These are phyloP conservation scores for Drosophila murphyi DNA, from an alignment of 1,140 invertebrate genomes.

Conservation along the genomic window DNA sequence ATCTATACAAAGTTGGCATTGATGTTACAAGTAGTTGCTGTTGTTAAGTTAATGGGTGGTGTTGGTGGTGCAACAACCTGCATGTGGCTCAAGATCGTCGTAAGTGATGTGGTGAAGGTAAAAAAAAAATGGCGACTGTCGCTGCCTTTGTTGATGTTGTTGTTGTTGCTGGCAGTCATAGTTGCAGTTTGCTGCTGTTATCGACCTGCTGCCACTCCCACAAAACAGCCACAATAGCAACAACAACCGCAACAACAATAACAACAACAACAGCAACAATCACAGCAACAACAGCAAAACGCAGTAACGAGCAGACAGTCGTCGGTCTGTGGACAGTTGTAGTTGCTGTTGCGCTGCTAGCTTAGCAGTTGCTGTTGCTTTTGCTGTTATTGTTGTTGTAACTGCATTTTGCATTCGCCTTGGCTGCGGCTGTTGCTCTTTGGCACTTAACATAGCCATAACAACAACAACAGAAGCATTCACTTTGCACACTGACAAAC, in stretches of 20 bases:
- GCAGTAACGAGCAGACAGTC: constrained; percentile 4
- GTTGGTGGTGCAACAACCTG: constrained; percentile 79
- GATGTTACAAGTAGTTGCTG: constrained; percentile 33
- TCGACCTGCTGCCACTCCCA: constrained; percentile 55
- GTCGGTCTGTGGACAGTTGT: constrained; percentile 6
- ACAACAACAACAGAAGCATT: constrained; percentile 47
- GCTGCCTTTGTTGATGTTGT: constrained; percentile 21
- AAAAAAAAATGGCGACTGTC: constrained; percentile 50
- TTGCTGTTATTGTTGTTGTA: constrained; percentile 46
- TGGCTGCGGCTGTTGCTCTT: constrained; percentile 80
- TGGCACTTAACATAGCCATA: constrained; percentile 72
- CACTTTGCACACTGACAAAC: constrained; percentile 33
- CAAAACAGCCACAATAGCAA: constrained; percentile 22
- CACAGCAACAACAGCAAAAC: constrained; percentile 20
- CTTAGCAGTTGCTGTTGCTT: background rate
- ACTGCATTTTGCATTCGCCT: constrained; percentile 76
- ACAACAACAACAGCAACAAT: background rate
- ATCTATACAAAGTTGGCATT: constrained; percentile 43
- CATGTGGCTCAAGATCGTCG: constrained; percentile 83
- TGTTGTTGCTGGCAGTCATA: constrained; percentile 17
- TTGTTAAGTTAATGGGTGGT: constrained; percentile 32
- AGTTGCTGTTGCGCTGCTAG: constrained; percentile 1
- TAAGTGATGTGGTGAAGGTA: constrained; percentile 44
- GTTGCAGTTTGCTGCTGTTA: constrained; percentile 32
- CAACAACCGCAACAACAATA: constrained; percentile 9